Conservation (phyloP, 2,888 invertebrate genomes). For the Tipula unca region DNA sequence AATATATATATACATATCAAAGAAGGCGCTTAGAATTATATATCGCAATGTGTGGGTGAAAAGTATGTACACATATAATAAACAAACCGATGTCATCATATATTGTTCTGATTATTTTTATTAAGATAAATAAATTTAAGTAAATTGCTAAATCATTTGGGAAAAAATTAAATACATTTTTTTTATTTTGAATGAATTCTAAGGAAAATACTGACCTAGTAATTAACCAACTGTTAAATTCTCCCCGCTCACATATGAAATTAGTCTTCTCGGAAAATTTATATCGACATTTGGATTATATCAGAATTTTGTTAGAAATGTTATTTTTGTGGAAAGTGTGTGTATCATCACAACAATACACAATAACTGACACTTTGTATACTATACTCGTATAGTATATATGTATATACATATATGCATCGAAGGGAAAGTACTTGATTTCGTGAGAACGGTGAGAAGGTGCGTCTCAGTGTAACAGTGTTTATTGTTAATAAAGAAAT, state of each 20-base stretch:
- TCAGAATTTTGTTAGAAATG: background rate
- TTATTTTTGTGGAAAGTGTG: background rate
- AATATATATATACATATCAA: too few relatives aligned
- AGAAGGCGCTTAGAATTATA: background rate
- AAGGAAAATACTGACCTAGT: background rate
- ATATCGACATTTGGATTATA: background rate
- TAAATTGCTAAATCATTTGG: background rate
- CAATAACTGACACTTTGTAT: background rate
- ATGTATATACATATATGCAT: too few relatives aligned
- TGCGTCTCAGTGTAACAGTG: background rate
- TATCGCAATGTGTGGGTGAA: background rate
- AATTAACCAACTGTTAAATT: background rate
- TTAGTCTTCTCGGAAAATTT: background rate
- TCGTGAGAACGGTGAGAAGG: background rate
- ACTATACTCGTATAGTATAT: too few relatives aligned
- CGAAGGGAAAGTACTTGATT: background rate
- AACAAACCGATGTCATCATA: constrained; percentile 8
- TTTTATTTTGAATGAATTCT: background rate
- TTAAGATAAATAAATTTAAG: background rate
- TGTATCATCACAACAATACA: background rate
- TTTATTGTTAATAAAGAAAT: too few relatives aligned
- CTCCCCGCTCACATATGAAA: background rate
- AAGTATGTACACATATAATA: background rate
- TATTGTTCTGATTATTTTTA: constrained; percentile 1
- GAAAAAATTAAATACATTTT: too few relatives aligned